phyloP scores from a whole-genome alignment of 2,113 vertebrate genomes.

The Okapia johnstoni region DNA sequence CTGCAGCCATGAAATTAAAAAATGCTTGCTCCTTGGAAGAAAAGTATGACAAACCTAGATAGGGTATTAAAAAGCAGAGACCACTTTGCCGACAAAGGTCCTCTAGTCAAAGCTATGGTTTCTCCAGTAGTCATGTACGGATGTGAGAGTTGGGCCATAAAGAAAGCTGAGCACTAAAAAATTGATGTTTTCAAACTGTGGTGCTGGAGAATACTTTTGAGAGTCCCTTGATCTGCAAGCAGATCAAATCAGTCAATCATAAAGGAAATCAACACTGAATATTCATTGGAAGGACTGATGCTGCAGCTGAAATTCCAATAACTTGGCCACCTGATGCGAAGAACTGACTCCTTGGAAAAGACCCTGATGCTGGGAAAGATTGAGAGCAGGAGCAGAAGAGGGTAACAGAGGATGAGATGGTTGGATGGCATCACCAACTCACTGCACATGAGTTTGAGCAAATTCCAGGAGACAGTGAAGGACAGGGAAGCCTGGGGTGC shows the following conservation, averaged over 20 bases:
- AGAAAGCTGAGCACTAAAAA: neutral
- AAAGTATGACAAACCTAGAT: neutral
- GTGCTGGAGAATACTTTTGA: neutral
- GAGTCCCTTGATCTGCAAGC: neutral
- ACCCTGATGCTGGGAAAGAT: neutral
- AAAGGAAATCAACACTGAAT: neutral
- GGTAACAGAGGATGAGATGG: neutral
- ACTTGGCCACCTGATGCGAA: neutral
- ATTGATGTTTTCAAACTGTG: neutral
- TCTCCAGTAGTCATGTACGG: neutral
- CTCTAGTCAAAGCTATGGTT: neutral
- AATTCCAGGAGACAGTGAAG: neutral
- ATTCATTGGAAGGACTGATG: neutral
- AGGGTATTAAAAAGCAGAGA: neutral
- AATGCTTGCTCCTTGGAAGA: neutral
- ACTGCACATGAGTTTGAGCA: neutral
- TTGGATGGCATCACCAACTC: neutral
- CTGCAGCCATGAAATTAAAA: neutral
- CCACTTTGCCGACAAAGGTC: neutral
- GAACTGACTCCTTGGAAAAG: neutral
- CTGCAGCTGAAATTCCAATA: neutral
- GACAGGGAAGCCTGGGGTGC: neutral
- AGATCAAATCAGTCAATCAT: neutral
- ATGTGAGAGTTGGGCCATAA: neutral
- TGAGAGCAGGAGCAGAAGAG: neutral